Percentiles rank a stretch among this genome's conserved stretches.
Evolutionary conservation across 1,140 invertebrate genomes (phyloP).

Genomic region (Lepidurus arcticus): DNA sequence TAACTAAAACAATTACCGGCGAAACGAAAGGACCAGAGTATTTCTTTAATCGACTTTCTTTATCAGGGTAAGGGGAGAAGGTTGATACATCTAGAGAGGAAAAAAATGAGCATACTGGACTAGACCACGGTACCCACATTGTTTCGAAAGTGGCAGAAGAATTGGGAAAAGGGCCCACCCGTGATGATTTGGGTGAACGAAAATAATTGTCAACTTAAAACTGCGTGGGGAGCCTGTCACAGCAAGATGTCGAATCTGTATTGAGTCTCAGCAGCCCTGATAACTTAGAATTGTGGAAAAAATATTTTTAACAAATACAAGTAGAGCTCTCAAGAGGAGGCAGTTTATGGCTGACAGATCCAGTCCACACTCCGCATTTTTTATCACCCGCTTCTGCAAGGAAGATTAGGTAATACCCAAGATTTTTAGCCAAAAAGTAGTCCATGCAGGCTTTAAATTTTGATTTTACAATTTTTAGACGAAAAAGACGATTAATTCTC

Average conservation of each 20-base stretch:
- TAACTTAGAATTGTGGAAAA: not conserved
- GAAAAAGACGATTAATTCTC: not conserved
- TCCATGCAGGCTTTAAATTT: conserved; percentile 2
- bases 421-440: conserved; percentile 7
- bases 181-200: not conserved
- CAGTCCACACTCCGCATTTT: conserved; percentile 7
- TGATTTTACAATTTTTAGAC: not conserved
- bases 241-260: not conserved
- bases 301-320: not conserved
- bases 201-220: not conserved
- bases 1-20: not conserved
- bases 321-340: not conserved
- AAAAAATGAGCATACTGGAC: too few relatives aligned
- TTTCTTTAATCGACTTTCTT: not conserved
- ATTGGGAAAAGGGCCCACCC: not conserved
- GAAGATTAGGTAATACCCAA: not conserved
- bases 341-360: conserved; percentile 5
- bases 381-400: not conserved
- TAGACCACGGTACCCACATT: not conserved
- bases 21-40: not conserved
- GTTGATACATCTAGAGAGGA: not conserved
- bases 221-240: not conserved
- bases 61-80: not conserved
- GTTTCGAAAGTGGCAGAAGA: not conserved
- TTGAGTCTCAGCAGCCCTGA: not conserved